phyloP scores from a whole-genome alignment of 1,140 invertebrate species.

The Heliconius hewitsoni region DNA sequence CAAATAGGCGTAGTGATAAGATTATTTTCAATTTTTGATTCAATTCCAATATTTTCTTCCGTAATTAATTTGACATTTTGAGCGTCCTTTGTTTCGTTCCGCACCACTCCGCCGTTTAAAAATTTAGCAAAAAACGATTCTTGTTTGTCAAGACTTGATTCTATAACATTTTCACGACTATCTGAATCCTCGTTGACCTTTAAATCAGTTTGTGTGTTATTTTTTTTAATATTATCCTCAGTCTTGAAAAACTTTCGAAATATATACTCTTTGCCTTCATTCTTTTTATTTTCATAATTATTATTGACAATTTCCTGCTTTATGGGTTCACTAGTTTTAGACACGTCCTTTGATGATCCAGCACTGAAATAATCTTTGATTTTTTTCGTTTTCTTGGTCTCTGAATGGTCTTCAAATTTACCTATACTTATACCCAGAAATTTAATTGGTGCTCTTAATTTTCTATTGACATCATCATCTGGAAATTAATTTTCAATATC shows the following conservation, averaged over 20 bases:
- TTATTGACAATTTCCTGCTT: constrained; percentile 30
- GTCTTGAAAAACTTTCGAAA: constrained; percentile 60
- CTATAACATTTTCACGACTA: constrained; percentile 37
- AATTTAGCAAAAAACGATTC: constrained; percentile 80
- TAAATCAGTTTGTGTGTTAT: not conserved
- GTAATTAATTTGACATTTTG: not conserved
- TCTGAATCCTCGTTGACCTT: constrained; percentile 17
- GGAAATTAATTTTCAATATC: constrained; percentile 40
- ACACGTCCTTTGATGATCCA: constrained; percentile 52
- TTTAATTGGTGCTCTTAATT: constrained; percentile 83
- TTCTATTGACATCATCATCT: constrained; percentile 67
- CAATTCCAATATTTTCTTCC: constrained; percentile 15
- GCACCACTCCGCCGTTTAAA: constrained; percentile 50
- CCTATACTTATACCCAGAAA: constrained; percentile 89
- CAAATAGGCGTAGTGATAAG: constrained; percentile 47
- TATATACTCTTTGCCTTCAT: constrained; percentile 52
- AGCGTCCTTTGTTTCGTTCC: constrained; percentile 15
- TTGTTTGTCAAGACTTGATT: constrained; percentile 63
- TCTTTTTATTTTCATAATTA: constrained; percentile 40
- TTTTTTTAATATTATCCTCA: constrained; percentile 25
- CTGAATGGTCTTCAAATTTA: constrained; percentile 86
- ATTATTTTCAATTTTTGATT: not conserved
- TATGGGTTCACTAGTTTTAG: constrained; percentile 28
- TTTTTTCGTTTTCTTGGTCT: constrained; percentile 82
- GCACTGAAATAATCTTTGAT: constrained; percentile 84